Evolutionary conservation across 2,113 vertebrate species (phyloP).

Genomic region (Thalassoma bifasciatum): DNA sequence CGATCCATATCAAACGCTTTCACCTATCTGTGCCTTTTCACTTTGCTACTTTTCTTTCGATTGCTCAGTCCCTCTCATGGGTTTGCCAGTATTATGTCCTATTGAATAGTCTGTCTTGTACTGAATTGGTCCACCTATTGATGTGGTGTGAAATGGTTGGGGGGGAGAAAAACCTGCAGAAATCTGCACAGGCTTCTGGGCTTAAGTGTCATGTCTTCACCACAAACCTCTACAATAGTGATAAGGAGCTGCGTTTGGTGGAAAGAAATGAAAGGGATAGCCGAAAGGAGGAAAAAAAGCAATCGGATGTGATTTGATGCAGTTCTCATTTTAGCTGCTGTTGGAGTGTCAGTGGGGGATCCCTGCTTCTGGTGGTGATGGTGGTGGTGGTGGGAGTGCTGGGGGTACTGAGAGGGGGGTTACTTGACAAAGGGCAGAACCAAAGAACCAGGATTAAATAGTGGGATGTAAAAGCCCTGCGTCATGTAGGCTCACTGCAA

Average conservation of each 20-base stretch:
- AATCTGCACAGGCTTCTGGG: constrained; percentile 7
- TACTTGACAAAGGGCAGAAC: constrained; percentile 4
- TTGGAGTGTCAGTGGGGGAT: constrained; percentile 24
- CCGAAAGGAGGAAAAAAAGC: constrained; percentile 3
- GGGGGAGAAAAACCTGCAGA: constrained; percentile 12
- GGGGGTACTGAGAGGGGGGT: background rate
- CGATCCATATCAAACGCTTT: constrained; percentile 21
- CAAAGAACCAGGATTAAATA: background rate
- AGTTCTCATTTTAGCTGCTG: constrained; percentile 3
- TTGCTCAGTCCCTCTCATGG: constrained; percentile 2
- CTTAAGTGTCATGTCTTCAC: constrained; percentile 33
- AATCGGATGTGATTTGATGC: constrained; percentile 13
- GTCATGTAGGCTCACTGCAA: background rate
- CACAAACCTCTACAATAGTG: constrained; percentile 1
- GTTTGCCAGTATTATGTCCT: constrained; percentile 6
- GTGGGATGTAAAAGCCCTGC: background rate
- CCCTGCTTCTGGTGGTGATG: background rate
- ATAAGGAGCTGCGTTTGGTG: constrained; percentile 10
- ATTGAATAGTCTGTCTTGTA: constrained; percentile 39
- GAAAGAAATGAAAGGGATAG: background rate
- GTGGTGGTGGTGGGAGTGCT: too few species aligned
- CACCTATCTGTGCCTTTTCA: constrained; percentile 3
- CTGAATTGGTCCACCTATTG: constrained; percentile 35
- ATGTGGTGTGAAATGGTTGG: constrained; percentile 23
- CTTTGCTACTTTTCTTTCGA: background rate